Evolutionary conservation across 2,113 vertebrate species (phyloP), one percentile per base, ranked within the genome.

Genomic region (Callaeas wilsoni): DNA sequence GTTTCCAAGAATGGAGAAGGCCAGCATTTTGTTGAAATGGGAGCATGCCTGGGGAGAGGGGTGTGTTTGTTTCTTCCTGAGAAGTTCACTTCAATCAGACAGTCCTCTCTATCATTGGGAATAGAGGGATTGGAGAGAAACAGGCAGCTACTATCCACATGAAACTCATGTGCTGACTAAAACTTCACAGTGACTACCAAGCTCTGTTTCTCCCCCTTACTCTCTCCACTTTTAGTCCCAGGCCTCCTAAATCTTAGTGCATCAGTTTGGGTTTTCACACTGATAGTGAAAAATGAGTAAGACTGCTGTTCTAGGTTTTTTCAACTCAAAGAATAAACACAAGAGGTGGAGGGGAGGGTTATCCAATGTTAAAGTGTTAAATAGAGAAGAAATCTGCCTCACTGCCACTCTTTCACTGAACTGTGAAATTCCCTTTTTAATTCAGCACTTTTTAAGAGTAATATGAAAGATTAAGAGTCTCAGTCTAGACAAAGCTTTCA

Each of bases 171-270:
- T 67, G 25, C 84, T 92, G 47, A 74, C 62, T 74, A 62, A 73
- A 94, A 63, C 37, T 60, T 33, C 6, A 18, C 64, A 60, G 33
- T 42, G 46, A 35, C 62, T 70, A 22, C 59, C 83, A 37, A 4
- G 18, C 64, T 93, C 42, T 59, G 37, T 50, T 42, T 49, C 25
- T 84, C 53, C 10, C 29, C 7, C 15, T 63, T 62, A 42, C 13
- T 75, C 47, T 82, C 70, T 84, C 32, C 5, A 5, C 53, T 65
- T 77, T 53, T 57, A 47, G 56, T 84, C 10, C 9, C 44, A 62
- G 69, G 55, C 59, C 46, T 93, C 55, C 46, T 95, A 95, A 95
- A 84, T 95, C 84, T 84, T 73, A 19, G 56, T 65, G 77, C 91
- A 62, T 76, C 52, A 73, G 60, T 95, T 64, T 75, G 52, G 56